Percentiles rank a stretch among this genome's conserved stretches.
phyloP scores from a whole-genome alignment of 2,888 invertebrate genomes.

The Agrotis segetum region DNA sequence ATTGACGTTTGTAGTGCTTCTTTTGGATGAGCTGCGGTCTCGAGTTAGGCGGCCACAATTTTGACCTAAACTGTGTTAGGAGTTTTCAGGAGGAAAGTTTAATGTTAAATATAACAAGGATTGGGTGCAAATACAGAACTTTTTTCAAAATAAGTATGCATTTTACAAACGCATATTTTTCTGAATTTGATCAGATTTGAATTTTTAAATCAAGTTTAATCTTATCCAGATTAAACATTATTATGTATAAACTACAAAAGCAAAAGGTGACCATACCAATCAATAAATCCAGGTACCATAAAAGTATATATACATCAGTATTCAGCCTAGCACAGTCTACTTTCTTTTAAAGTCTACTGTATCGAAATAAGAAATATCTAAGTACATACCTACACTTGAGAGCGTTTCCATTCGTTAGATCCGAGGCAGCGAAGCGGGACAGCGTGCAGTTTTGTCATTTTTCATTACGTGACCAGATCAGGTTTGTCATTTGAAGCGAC shows the following conservation, averaged over 20 bases:
- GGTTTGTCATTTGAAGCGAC: conserved; percentile 86
- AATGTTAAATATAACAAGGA: background rate
- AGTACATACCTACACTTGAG: conserved; percentile 34
- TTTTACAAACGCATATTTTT: too few relatives aligned
- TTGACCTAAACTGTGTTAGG: conserved; percentile 28
- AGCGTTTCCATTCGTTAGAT: conserved; percentile 70
- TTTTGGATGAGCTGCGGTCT: conserved; percentile 79
- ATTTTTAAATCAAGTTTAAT: background rate
- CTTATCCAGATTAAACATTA: background rate
- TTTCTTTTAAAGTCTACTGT: background rate
- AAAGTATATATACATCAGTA: background rate
- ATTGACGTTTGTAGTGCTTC: conserved; percentile 74
- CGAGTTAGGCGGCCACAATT: conserved; percentile 50
- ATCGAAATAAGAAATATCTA: conserved; percentile 18
- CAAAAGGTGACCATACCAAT: too few relatives aligned
- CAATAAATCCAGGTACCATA: background rate
- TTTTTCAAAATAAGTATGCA: too few relatives aligned
- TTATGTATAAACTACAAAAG: background rate
- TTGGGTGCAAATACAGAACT: too few relatives aligned
- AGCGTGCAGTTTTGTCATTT: conserved; percentile 90
- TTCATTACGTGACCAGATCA: conserved; percentile 93
- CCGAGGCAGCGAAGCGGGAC: conserved; percentile 67
- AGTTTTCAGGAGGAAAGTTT: conserved; percentile 30
- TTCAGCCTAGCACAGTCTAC: background rate
- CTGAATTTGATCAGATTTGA: too few relatives aligned